Base-by-base conservation (phyloP, 2,888 invertebrate species). In the Archips crataeganus region DNA sequence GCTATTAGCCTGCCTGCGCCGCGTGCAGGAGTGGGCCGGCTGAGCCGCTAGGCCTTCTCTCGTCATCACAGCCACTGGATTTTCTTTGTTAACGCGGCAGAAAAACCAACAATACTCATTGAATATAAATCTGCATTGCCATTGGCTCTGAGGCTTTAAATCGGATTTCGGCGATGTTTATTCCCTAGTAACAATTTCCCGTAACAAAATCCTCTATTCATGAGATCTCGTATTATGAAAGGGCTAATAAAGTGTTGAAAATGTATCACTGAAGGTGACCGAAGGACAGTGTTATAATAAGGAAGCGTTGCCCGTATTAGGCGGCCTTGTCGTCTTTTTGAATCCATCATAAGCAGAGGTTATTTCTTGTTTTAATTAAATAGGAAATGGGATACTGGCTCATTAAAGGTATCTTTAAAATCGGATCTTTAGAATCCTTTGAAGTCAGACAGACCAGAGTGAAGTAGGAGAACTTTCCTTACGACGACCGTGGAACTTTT, bases 1-100 rank as follows among this genome's bases (percentile, higher is more conserved):
- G 89, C 90, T 90, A 89, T 91, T 79, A 85, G 83, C 87, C 85
- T 59, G 71, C 65, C 64, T 45, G 70, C 54, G 54, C 15, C 54
- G 15, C 54, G 45, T 45, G 9, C 23, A 8, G 54, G 54, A 49
- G 49, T 49, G 13, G 49, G 49, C 49, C n/a, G 13, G 13, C 49
- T n/a, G 49, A 49, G 49, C 49, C 49, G 49, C 11, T 49, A 49
- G 49, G 49, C 49, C 49, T 49, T 23, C 49, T 9, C 54, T n/a
- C 54, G 54, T 54, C 54, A 54, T 23, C 54, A 2, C 23, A 2
- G 54, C 2, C 23, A 36, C 65, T 49, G 65, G 65, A 65, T 71
- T 65, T 65, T 59, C 64, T 65, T 71, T 71, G 59, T 71, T 65
- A 60, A 47, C 36, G 23, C 15, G 15, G 8, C 11, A 11, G 15